Evolutionary conservation across 2,113 vertebrate genomes (phyloP).

Genomic region (Gila orcuttii): DNA sequence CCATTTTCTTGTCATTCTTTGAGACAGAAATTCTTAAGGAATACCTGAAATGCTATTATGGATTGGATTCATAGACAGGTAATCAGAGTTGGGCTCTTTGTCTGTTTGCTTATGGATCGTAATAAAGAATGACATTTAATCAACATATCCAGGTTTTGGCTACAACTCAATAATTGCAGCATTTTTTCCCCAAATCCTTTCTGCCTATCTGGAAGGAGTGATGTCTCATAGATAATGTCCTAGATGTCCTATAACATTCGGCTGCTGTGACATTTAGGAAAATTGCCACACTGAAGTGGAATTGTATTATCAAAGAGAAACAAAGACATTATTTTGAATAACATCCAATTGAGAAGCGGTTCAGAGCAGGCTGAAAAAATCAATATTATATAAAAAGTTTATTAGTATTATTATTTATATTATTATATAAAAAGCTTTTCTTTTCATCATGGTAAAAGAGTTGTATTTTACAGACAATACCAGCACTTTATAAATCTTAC

Average conservation of each 20-base stretch:
- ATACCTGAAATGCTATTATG: background rate
- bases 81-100: background rate
- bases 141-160: background rate
- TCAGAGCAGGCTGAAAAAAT: background rate
- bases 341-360: background rate
- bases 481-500: background rate
- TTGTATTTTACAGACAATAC: background rate
- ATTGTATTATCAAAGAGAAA: background rate
- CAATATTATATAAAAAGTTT: background rate
- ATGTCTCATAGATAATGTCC: background rate
- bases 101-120: slow-evolving; percentile 2
- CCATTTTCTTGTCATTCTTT: background rate
- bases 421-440: background rate
- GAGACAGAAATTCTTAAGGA: background rate
- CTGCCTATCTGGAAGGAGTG: background rate
- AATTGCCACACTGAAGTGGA: background rate
- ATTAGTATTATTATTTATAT: too few species aligned
- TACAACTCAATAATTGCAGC: slow-evolving; percentile 40
- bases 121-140: slow-evolving; percentile 36
- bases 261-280: slow-evolving; percentile 47
- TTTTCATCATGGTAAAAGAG: background rate
- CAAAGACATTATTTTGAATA: background rate
- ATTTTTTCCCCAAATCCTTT: background rate
- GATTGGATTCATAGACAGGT: slow-evolving; percentile 9
- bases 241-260: slow-evolving; percentile 1